Percentiles rank a stretch among this genome's conserved stretches.
These are phyloP conservation scores for Falco biarmicus DNA, from an alignment of 2,797 vertebrate genomes.

Conservation along the genomic window DNA sequence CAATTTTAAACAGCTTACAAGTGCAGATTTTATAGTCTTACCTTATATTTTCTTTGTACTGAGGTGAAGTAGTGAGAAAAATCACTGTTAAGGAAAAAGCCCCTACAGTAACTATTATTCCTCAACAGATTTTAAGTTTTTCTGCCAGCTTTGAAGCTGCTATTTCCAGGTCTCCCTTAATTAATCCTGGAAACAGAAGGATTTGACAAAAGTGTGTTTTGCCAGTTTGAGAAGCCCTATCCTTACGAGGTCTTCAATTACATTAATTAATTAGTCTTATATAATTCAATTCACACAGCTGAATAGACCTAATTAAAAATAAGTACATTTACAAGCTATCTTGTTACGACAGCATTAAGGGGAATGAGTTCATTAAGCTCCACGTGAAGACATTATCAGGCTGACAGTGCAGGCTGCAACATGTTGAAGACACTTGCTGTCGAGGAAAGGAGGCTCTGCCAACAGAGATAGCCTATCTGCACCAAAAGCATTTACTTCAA, in stretches of 20 bases:
- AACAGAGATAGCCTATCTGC: slow-evolving; percentile 34
- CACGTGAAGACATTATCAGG: slow-evolving; percentile 16
- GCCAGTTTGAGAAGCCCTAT: slow-evolving; percentile 21
- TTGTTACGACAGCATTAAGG: slow-evolving; percentile 41
- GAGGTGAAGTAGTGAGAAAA: slow-evolving; percentile 64
- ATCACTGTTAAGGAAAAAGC: slow-evolving; percentile 9
- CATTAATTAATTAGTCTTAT: slow-evolving; percentile 57
- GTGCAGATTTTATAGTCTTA: slow-evolving; percentile 71
- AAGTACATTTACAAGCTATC: slow-evolving; percentile 58
- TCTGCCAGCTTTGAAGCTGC: slow-evolving; percentile 50
- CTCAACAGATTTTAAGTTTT: slow-evolving; percentile 55
- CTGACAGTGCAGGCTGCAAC: slow-evolving; percentile 29
- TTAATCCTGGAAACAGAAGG: slow-evolving; percentile 60
- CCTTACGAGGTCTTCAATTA: slow-evolving; percentile 25
- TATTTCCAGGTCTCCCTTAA: slow-evolving; percentile 64
- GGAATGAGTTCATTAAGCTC: slow-evolving; percentile 53
- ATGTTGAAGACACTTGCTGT: slow-evolving; percentile 44
- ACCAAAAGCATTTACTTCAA: slow-evolving; percentile 55
- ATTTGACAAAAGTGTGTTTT: slow-evolving; percentile 50
- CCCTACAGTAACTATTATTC: neutral
- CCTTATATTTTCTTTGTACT: slow-evolving; percentile 70
- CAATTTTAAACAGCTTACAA: slow-evolving; percentile 64
- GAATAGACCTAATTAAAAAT: slow-evolving; percentile 56
- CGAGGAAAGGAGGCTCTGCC: slow-evolving; percentile 44
- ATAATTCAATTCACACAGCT: slow-evolving; percentile 36